Evolutionary conservation across 2,797 vertebrate genomes (phyloP).

Genomic region (Spea hammondii): DNA sequence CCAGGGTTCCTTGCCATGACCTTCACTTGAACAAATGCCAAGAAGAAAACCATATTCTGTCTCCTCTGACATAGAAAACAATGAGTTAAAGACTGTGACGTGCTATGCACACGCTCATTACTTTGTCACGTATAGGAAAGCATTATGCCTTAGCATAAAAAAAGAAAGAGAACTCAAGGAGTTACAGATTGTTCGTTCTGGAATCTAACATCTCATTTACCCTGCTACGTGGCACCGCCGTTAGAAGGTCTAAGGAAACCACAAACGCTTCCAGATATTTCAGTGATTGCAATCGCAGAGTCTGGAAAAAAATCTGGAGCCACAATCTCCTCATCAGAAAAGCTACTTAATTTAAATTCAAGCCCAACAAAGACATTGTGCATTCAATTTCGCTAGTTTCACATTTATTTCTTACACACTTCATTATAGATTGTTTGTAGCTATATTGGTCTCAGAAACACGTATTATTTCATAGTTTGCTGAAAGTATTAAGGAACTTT

Average conservation of each 20-base stretch:
- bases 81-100: too few species aligned
- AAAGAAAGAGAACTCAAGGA: too few species aligned
- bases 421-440: constrained; percentile 13
- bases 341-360: constrained; percentile 10
- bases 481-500: constrained; percentile 1
- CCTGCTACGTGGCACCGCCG: constrained; percentile 37
- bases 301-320: constrained; percentile 22
- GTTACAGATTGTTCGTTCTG: neutral
- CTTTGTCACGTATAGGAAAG: too few species aligned
- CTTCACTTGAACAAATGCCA: too few species aligned
- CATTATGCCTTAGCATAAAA: too few species aligned
- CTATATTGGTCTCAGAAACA: neutral
- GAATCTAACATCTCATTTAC: neutral
- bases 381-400: neutral
- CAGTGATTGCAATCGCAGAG: constrained; percentile 9
- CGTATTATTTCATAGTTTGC: neutral
- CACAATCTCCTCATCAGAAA: constrained; percentile 30
- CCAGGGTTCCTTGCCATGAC: too few species aligned
- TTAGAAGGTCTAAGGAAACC: neutral
- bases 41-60: too few species aligned
- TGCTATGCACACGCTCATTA: too few species aligned
- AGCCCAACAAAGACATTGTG: neutral
- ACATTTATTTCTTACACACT: constrained; percentile 13
- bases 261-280: constrained; percentile 20
- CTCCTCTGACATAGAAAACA: too few species aligned